Evolutionary conservation across 1,140 invertebrate species (phyloP).

Genomic region (Platorchestia sp.): DNA sequence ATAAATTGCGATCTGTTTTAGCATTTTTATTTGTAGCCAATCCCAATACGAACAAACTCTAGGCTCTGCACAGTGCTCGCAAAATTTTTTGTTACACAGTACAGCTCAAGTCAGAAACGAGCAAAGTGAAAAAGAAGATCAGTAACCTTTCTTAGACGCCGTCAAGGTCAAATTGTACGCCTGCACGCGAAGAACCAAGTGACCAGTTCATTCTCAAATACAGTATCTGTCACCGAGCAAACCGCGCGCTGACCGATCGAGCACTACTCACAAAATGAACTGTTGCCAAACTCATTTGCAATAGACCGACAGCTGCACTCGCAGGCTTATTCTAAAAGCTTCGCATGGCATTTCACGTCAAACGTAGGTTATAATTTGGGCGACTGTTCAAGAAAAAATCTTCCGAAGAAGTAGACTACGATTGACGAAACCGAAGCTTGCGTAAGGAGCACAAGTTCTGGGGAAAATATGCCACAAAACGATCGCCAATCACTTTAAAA

Average conservation of each 20-base stretch:
- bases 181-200: neutral
- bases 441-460: neutral
- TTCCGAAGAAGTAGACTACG: neutral
- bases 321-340: neutral
- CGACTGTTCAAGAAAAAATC: neutral
- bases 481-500: neutral
- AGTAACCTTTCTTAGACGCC: neutral
- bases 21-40: neutral
- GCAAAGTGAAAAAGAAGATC: neutral
- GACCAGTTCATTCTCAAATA: constrained; percentile 1
- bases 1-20: neutral
- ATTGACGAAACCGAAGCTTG: neutral
- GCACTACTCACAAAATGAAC: neutral
- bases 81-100: neutral
- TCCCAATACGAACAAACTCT: neutral
- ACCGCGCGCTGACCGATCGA: neutral
- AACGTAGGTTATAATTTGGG: neutral
- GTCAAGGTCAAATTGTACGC: neutral
- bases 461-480: neutral
- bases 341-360: neutral
- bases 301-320: neutral
- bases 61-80: neutral
- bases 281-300: neutral
- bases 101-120: neutral
- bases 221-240: neutral